A percentile compares a stretch with the other conserved stretches of the same genome.
These are phyloP conservation scores for Drosophila lacertosa DNA, from an alignment of 1,140 invertebrate species.

Conservation along the genomic window DNA sequence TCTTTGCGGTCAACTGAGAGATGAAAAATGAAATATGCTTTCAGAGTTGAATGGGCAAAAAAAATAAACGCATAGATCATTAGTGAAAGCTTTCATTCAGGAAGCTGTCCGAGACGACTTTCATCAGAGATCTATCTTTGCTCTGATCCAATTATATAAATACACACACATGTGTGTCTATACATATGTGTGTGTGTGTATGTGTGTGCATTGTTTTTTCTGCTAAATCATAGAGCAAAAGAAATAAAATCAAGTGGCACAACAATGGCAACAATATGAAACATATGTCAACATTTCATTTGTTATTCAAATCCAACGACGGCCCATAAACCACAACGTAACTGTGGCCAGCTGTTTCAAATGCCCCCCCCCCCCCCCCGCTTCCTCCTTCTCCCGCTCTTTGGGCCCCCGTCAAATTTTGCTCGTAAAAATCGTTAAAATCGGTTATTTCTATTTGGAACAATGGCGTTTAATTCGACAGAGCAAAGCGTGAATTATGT, in stretches of 20 bases:
- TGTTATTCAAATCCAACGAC: conserved; percentile 70
- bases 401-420: conserved; percentile 14
- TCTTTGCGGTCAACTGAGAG: background rate
- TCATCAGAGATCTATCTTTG: conserved; percentile 14
- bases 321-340: conserved; percentile 65
- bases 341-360: conserved; percentile 57
- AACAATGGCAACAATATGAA: conserved; percentile 70
- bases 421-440: conserved; percentile 49
- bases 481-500: conserved; percentile 64
- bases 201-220: too few relatives aligned
- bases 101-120: conserved; percentile 13
- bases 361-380: conserved; percentile 1
- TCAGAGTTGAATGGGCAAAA: conserved; percentile 4
- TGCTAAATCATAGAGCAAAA: background rate
- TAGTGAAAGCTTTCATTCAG: conserved; percentile 33
- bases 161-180: background rate
- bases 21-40: conserved; percentile 1
- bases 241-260: conserved; percentile 25
- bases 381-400: background rate
- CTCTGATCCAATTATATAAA: conserved; percentile 12
- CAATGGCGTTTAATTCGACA: conserved; percentile 76
- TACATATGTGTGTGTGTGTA: background rate
- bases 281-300: conserved; percentile 78
- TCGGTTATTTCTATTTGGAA: conserved; percentile 52
- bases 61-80: conserved; percentile 23